Conservation (phyloP, 92 coral and sea anemone species). For the Umimayanthus chanpuru region DNA sequence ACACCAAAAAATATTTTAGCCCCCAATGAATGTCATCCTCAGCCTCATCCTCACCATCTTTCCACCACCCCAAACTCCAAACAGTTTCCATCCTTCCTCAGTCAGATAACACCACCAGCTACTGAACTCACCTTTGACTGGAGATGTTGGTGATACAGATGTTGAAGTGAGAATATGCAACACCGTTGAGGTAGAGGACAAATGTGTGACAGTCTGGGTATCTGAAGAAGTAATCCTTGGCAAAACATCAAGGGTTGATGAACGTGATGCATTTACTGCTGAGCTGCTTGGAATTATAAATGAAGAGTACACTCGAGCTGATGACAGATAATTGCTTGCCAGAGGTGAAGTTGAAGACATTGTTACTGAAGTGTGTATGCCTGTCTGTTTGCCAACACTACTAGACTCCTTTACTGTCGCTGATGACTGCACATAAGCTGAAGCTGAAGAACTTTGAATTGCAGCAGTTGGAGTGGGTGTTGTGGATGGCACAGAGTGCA, state of each 20-base stretch:
- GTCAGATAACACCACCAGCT: too few relatives aligned
- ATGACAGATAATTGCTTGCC: background rate
- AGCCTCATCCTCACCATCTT: background rate
- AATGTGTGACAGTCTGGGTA: background rate
- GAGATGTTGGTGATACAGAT: slow-evolving; percentile 6
- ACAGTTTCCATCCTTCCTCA: background rate
- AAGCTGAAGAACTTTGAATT: background rate
- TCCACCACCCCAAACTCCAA: background rate
- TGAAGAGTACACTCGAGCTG: background rate
- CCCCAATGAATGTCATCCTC: too few relatives aligned
- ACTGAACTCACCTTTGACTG: slow-evolving; percentile 22
- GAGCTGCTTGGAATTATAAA: background rate
- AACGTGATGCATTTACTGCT: background rate
- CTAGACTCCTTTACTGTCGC: background rate
- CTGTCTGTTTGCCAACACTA: background rate
- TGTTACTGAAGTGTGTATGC: background rate
- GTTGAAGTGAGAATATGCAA: background rate
- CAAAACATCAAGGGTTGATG: slow-evolving; percentile 5
- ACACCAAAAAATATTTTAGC: too few relatives aligned
- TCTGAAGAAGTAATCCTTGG: background rate
- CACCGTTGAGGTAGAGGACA: background rate
- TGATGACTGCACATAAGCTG: background rate
- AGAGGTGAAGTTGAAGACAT: background rate
- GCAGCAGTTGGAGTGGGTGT: background rate
- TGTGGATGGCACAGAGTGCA: background rate